phyloP scores from a whole-genome alignment of 2,113 vertebrate species.

The Pseudorectes ferrugineus region DNA sequence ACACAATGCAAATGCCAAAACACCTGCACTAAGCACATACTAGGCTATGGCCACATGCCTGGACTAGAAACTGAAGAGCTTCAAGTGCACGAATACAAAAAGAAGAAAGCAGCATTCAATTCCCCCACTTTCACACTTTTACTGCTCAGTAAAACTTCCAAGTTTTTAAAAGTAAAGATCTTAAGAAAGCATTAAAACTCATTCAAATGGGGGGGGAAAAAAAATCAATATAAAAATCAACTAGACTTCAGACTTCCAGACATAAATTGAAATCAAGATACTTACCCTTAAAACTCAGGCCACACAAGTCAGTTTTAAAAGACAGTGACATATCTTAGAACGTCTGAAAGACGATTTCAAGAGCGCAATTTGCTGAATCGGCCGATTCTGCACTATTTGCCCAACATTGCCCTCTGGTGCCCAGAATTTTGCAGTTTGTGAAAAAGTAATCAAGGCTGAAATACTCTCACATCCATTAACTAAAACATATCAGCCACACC shows the following conservation, averaged over 20 bases:
- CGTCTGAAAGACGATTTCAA: not conserved
- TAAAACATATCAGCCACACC: not conserved
- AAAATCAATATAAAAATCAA: not conserved
- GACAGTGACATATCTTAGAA: not conserved
- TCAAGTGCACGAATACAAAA: not conserved
- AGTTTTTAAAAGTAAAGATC: not conserved
- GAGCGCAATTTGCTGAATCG: not conserved
- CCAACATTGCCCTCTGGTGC: slow-evolving; percentile 58
- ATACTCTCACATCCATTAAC: not conserved
- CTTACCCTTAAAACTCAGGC: not conserved
- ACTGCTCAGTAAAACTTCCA: not conserved
- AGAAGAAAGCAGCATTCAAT: not conserved
- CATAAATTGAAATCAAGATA: not conserved
- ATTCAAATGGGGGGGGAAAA: rapidly evolving
- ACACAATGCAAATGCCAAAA: not conserved
- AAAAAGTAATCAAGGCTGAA: not conserved
- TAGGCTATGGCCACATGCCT: not conserved
- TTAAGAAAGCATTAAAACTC: not conserved
- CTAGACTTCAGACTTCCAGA: not conserved
- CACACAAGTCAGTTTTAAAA: not conserved
- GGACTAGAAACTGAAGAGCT: not conserved
- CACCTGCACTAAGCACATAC: not conserved
- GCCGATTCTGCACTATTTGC: not conserved
- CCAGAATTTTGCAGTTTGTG: not conserved
- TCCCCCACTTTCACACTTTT: not conserved